Evolutionary conservation across 1,140 invertebrate genomes (phyloP).

Genomic region (Triops longicaudatus): DNA sequence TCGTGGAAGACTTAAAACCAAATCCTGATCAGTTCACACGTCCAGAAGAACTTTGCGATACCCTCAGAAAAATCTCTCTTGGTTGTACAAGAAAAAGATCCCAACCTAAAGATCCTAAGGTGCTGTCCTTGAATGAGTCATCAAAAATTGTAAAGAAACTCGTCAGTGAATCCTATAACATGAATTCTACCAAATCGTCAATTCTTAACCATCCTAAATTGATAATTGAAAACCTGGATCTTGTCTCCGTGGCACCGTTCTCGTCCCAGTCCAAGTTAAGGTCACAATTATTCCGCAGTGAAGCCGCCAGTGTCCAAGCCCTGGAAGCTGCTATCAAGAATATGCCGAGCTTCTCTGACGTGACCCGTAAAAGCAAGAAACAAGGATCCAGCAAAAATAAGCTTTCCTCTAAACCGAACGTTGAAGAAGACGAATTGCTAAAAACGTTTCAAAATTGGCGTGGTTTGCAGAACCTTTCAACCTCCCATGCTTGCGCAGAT

Average conservation of each 20-base stretch:
- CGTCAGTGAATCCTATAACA: not conserved
- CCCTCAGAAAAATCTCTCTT: not conserved
- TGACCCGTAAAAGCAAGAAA: not conserved
- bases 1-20: not conserved
- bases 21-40: not conserved
- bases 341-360: not conserved
- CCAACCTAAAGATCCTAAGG: not conserved
- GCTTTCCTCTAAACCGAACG: not conserved
- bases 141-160: not conserved
- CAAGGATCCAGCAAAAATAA: not conserved
- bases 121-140: not conserved
- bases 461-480: not conserved
- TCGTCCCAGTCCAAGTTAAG: not conserved
- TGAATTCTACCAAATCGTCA: not conserved
- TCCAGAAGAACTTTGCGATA: not conserved
- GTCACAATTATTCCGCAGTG: not conserved
- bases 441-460: not conserved
- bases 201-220: not conserved
- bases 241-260: not conserved
- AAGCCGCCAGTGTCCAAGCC: not conserved
- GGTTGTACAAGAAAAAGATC: not conserved
- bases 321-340: conserved; percentile 1
- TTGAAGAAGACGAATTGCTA: not conserved
- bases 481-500: not conserved
- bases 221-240: not conserved